A percentile compares a stretch with the other conserved stretches of the same genome.
Evolutionary conservation across 2,888 invertebrate species (phyloP).

Genomic region (Apotomis capreana): DNA sequence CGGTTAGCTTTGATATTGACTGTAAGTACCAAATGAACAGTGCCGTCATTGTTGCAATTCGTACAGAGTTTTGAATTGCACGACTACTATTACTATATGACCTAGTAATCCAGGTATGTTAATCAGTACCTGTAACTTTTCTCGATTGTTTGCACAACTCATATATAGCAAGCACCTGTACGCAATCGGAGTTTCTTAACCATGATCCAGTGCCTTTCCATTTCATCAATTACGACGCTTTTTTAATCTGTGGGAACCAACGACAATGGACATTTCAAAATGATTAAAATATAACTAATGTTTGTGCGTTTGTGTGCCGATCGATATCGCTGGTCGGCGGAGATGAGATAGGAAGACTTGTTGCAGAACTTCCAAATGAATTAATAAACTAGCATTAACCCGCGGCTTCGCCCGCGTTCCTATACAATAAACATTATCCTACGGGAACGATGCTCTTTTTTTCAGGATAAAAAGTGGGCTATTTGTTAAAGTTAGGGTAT

Average conservation of each 20-base stretch:
- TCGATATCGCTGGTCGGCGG: constrained; percentile 7
- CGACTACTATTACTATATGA: background rate
- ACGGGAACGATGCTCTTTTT: no score
- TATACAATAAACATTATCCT: no score
- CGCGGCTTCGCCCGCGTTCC: no score
- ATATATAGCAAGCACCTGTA: constrained; percentile 22
- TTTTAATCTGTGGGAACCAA: constrained; percentile 31
- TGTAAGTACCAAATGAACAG: no score
- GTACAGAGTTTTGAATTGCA: background rate
- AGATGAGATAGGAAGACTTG: background rate
- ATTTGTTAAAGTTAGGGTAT: no score
- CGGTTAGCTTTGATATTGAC: no score
- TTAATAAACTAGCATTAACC: no score
- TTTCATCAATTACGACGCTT: constrained; percentile 25
- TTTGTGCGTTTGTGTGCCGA: background rate
- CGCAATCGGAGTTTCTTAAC: constrained; percentile 23
- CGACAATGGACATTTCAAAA: constrained; percentile 30
- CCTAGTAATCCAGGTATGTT: constrained; percentile 4
- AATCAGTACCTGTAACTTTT: constrained; percentile 6
- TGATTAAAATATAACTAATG: constrained; percentile 16
- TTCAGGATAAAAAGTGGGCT: no score
- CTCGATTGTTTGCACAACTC: constrained; percentile 20
- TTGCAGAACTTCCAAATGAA: no score
- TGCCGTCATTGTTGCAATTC: background rate
- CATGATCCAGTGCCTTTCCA: constrained; percentile 26